Percentiles rank a stretch among this genome's conserved stretches.
phyloP scores from a whole-genome alignment of 2,888 invertebrate species.

The Lamproptera curius region DNA sequence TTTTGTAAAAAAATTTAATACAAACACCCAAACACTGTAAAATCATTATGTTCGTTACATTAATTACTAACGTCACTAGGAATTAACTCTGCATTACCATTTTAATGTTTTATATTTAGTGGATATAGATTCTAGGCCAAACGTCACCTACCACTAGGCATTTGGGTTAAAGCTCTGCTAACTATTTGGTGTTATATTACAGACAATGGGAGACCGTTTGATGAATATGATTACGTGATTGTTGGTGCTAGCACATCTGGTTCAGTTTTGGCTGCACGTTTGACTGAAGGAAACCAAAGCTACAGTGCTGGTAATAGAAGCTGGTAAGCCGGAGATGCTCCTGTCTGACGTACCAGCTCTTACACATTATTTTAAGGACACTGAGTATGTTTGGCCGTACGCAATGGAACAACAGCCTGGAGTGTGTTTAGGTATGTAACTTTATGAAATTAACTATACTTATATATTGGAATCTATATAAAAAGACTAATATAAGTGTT shows the following conservation, averaged over 20 bases:
- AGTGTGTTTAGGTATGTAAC: slow-evolving; percentile 68
- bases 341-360: slow-evolving; percentile 78
- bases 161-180: too few species aligned
- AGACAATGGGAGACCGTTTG: slow-evolving; percentile 35
- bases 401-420: slow-evolving; percentile 78
- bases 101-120: too few species aligned
- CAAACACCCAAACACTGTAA: too few species aligned
- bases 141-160: too few species aligned
- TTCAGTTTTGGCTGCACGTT: slow-evolving; percentile 82
- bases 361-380: slow-evolving; percentile 76
- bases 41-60: too few species aligned
- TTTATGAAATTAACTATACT: too few species aligned
- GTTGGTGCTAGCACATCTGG: slow-evolving; percentile 86
- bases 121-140: too few species aligned
- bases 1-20: too few species aligned
- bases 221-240: slow-evolving; percentile 82
- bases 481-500: too few species aligned
- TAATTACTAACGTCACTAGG: too few species aligned
- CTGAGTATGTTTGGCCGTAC: slow-evolving; percentile 81
- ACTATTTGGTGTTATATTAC: neutral
- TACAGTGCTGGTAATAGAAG: slow-evolving; percentile 82
- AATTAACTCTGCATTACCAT: too few species aligned
- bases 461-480: too few species aligned
- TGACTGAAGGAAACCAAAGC: slow-evolving; percentile 79
- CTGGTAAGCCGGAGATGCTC: slow-evolving; percentile 69